Percentiles rank a stretch among this genome's conserved stretches.
Conservation (phyloP, 35 echinoderm and acorn worm species). For the Heliocidaris tuberculata region DNA sequence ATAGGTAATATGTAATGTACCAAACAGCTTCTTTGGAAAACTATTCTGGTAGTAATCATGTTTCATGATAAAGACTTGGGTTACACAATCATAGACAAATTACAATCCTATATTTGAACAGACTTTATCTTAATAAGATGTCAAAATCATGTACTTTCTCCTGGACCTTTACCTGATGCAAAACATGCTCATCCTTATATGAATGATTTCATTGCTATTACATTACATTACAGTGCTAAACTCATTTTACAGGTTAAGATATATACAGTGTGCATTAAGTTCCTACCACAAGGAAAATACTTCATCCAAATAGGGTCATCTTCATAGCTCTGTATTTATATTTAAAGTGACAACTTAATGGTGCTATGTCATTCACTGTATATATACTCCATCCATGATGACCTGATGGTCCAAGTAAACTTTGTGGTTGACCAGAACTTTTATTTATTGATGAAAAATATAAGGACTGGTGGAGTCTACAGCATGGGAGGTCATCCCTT, state of each 20-base stretch:
- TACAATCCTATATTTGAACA: too few relatives aligned
- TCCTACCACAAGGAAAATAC: background rate
- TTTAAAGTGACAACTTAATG: background rate
- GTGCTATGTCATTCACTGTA: conserved; percentile 2
- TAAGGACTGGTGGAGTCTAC: background rate
- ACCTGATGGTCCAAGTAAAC: background rate
- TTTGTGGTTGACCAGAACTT: background rate
- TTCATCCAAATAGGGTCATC: conserved; percentile 1
- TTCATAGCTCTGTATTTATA: background rate
- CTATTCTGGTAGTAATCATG: too few relatives aligned
- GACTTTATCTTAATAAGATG: too few relatives aligned
- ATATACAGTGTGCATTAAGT: background rate
- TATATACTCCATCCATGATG: background rate
- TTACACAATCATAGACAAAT: too few relatives aligned
- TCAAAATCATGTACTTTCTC: too few relatives aligned
- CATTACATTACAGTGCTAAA: too few relatives aligned
- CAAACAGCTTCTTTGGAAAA: too few relatives aligned
- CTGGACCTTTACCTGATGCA: too few relatives aligned
- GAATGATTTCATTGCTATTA: too few relatives aligned
- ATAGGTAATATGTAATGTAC: too few relatives aligned
- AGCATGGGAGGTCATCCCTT: background rate
- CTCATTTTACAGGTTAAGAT: background rate
- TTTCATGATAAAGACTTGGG: too few relatives aligned
- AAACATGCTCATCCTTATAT: too few relatives aligned
- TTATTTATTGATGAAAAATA: conserved; percentile 14